Conservation (phyloP, 1,140 invertebrate species). For the Vanessa tameamea region DNA sequence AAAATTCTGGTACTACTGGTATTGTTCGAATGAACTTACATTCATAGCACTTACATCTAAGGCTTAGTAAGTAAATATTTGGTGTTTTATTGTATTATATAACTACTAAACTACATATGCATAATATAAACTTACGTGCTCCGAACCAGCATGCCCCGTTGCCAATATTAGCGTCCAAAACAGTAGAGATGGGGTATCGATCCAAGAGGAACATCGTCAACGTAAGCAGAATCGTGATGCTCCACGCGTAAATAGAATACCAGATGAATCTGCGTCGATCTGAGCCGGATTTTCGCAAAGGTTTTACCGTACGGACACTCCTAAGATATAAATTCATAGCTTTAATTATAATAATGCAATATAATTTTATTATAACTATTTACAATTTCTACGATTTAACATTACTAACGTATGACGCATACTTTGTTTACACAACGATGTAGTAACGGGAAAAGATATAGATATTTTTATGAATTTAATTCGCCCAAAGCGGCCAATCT, state of each 20-base stretch:
- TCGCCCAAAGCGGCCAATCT: too few relatives aligned
- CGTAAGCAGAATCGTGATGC: conserved; percentile 79
- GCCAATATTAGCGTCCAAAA: conserved; percentile 80
- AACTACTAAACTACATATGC: not conserved
- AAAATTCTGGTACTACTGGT: not conserved
- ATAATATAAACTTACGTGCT: conserved; percentile 62
- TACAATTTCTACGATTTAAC: too few relatives aligned
- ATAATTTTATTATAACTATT: too few relatives aligned
- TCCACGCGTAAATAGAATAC: conserved; percentile 84
- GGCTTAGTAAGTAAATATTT: not conserved
- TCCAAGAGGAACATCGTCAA: conserved; percentile 76
- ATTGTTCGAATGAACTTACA: not conserved
- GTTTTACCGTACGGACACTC: conserved; percentile 70
- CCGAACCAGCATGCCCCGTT: conserved; percentile 81
- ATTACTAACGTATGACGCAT: too few relatives aligned
- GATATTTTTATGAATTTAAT: too few relatives aligned
- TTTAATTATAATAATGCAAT: not conserved
- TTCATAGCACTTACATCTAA: too few relatives aligned
- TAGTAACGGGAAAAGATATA: too few relatives aligned
- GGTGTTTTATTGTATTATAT: not conserved
- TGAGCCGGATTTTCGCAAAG: conserved; percentile 71
- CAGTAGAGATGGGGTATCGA: conserved; percentile 65
- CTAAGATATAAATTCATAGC: conserved; percentile 47
- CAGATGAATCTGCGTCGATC: conserved; percentile 79
- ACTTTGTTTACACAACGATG: too few relatives aligned